A percentile compares a stretch with the other conserved stretches of the same genome.
These are phyloP conservation scores for Schizotus pectinicornis DNA, from an alignment of 2,888 invertebrate species.

Conservation along the genomic window DNA sequence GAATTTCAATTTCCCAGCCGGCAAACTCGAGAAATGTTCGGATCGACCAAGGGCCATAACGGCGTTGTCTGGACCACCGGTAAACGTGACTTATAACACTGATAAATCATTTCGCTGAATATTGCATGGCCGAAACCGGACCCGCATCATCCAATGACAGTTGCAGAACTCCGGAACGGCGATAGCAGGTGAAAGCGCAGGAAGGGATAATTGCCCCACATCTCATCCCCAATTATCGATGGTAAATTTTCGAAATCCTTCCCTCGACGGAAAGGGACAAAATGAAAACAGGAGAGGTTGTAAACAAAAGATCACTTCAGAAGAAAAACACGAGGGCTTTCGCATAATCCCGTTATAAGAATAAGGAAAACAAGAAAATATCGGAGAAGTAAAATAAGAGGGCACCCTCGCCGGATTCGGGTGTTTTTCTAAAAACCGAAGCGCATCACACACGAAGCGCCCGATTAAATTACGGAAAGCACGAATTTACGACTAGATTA, in stretches of 20 bases:
- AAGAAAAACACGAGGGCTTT: constrained; percentile 16
- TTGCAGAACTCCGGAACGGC: constrained; percentile 37
- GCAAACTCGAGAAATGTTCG: constrained; percentile 6
- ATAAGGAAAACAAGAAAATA: constrained; percentile 21
- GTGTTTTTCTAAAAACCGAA: constrained; percentile 11
- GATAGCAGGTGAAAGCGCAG: constrained; percentile 11
- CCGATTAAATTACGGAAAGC: constrained; percentile 14
- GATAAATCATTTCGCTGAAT: constrained; percentile 47
- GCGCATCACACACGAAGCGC: constrained; percentile 5
- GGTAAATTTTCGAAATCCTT: neutral
- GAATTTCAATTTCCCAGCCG: constrained; percentile 44
- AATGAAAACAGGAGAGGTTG: constrained; percentile 9
- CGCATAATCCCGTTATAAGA: constrained; percentile 24
- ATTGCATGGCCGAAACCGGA: constrained; percentile 40
- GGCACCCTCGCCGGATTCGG: neutral
- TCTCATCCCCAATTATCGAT: neutral
- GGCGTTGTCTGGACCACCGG: constrained; percentile 39
- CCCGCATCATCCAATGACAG: constrained; percentile 47
- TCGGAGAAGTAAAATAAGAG: constrained; percentile 6
- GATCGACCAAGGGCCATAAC: constrained; percentile 28
- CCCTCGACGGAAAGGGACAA: neutral
- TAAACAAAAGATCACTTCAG: constrained; percentile 21
- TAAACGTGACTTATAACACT: constrained; percentile 48
- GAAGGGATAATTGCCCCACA: neutral
- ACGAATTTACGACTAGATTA: constrained; percentile 16